Evolutionary conservation across 2,113 vertebrate genomes (phyloP).

Genomic region (Formicarius rufipectus): DNA sequence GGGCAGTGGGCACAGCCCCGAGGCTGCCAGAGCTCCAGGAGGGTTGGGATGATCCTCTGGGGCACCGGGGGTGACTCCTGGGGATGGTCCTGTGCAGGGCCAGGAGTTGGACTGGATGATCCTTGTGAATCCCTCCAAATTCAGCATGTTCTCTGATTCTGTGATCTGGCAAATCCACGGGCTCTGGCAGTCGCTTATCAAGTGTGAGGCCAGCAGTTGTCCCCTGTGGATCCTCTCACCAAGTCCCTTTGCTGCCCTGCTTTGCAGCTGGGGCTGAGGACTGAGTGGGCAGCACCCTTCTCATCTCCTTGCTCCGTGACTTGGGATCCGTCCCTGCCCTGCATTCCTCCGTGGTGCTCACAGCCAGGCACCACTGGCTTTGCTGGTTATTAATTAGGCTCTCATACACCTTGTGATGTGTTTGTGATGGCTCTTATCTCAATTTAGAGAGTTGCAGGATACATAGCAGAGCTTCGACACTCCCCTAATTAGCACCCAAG

Average conservation of each 20-base stretch:
- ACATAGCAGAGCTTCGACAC: neutral
- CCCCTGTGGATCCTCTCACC: accelerated
- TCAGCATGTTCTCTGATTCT: neutral
- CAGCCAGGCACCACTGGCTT: neutral
- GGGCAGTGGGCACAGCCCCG: no score
- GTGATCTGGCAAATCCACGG: neutral
- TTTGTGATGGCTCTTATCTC: conserved; percentile 32
- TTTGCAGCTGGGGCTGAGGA: neutral
- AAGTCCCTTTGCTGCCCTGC: neutral
- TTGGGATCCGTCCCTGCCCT: neutral
- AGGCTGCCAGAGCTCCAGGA: no score
- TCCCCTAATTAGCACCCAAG: conserved; percentile 19
- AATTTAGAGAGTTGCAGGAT: neutral
- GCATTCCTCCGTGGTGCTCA: neutral
- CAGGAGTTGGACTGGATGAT: neutral
- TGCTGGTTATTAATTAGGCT: conserved; percentile 1
- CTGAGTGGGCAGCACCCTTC: neutral
- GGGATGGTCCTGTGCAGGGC: neutral
- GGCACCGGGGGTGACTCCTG: neutral
- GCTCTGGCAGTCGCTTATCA: neutral
- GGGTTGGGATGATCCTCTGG: no score
- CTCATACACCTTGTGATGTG: neutral
- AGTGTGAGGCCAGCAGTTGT: neutral
- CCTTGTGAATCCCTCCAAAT: neutral
- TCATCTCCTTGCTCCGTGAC: accelerated